Evolutionary conservation across 2,797 vertebrate genomes (phyloP), one percentile per base, ranked within the genome.

Genomic region (Amblyopsis hoosieri): DNA sequence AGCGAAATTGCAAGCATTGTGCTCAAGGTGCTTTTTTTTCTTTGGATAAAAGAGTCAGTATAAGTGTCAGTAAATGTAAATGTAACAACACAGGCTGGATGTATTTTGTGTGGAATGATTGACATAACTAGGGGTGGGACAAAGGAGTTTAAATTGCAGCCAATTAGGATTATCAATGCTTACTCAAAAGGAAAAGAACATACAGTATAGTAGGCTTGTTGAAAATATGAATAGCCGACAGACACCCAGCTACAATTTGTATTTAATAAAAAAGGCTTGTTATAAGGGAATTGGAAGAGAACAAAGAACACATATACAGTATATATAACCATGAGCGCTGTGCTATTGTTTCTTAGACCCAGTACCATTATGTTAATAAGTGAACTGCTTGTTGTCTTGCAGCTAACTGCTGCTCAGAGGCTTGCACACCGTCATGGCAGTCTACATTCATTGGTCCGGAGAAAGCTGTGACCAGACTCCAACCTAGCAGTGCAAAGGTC

Each of bases 351-450:
- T 8, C 12, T 13, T 31, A 14, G 29, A n/a, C 9, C 3, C 7
- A 42, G 15, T 31, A 56, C 4, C 14, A 7, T 57, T 31, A 14
- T 56, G 7, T 8, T 14, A 56, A 13, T n/a, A 42, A 33, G 29
- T 15, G 8, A 57, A 31, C 7, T 57, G 49, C 81, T 56, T 81
- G 54, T 58, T 62, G 53, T 79, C 64, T 77, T 84, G 72, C 90
- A 93, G 95, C 94, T 9, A 96, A 94, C 0, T 96, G 95, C 0
- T 96, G 86, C 87, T 92, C 94, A 0, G 94, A 96, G 60, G 85
- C 91, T 79, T 94, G 94, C 89, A 95, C 94, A 0, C 93, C 94
- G 0, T 94, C 94, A 4, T 90, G 91, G 75, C 91, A 92, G 0
- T 76, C 93, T 0, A 85, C 80, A 45, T 89, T 91, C 0, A 50